Percentiles rank a stretch among this genome's conserved stretches.
Conservation (phyloP, 2,888 invertebrate genomes). For the Chloroclysta siterata region DNA sequence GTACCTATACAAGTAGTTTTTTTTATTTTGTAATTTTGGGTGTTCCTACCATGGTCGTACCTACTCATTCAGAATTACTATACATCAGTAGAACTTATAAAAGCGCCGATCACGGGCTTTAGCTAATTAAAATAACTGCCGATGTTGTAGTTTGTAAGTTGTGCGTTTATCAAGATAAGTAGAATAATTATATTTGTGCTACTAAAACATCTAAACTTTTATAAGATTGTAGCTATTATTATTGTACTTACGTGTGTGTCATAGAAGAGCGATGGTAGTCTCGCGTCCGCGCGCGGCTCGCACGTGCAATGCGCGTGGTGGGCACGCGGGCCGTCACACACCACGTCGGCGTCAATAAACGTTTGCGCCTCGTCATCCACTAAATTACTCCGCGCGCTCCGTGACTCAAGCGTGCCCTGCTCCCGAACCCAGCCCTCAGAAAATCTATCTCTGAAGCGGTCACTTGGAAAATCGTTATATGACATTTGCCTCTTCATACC, state of each 20-base stretch:
- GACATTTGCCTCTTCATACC: constrained; percentile 80
- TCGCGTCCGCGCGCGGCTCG: constrained; percentile 61
- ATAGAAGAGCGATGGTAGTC: constrained; percentile 74
- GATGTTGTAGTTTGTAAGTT: background rate
- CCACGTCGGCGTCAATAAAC: constrained; percentile 71
- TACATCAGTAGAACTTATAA: constrained; percentile 8
- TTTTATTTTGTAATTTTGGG: too few relatives aligned
- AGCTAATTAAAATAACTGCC: background rate
- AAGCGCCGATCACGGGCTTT: constrained; percentile 11
- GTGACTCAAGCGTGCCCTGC: constrained; percentile 63
- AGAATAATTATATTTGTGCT: background rate
- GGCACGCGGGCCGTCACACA: constrained; percentile 63
- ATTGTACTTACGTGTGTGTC: constrained; percentile 71
- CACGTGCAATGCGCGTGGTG: constrained; percentile 77
- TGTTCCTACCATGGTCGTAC: background rate
- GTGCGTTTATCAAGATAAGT: background rate
- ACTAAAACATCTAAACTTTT: too few relatives aligned
- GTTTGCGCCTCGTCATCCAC: constrained; percentile 70
- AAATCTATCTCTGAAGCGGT: constrained; percentile 70
- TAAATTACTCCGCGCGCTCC: constrained; percentile 67
- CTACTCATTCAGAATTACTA: background rate
- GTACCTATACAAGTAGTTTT: too few relatives aligned
- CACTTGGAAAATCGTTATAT: constrained; percentile 80
- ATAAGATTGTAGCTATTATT: too few relatives aligned
- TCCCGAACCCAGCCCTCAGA: constrained; percentile 70